Evolutionary conservation across 1,140 invertebrate genomes (phyloP), one percentile per base, ranked within the genome.

Genomic region (Radopholus similis): DNA sequence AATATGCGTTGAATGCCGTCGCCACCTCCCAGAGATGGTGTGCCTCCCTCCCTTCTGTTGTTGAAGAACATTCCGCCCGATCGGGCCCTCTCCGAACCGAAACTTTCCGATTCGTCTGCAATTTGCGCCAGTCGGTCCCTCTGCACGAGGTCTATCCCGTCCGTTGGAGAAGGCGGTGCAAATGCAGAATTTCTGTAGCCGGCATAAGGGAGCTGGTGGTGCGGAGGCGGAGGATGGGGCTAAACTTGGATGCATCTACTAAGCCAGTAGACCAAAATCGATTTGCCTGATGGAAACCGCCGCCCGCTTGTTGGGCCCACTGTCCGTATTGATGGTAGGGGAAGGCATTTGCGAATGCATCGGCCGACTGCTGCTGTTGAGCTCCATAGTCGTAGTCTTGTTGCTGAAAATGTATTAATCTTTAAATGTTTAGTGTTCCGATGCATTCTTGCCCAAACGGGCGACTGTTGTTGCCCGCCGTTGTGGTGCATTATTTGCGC

Each of bases 51-150:
- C 34, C 9, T 62, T n/a, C 8, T 49, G 59, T n/a, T 62, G 28
- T 21, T 13, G 32, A 26, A 4, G 4, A 51, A 51, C 15, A 11
- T 15, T 11, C 9, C 13, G 18, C 47, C 47, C 18, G 23, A 51
- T 23, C 44, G 18, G 44, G 9, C n/a, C 18, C 4, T 54, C 18
- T 54, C 51, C 5, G 51, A 38, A 47, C 18, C 47, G 11, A 40
- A 60, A 60, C n/a, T 47, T 60, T 62, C 59, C 4, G 34, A 26
- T 49, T 62, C 59, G 34, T 62, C 59, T 4, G 56, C 56, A 15
- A 51, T 62, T 26, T n/a, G 42, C 35, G 59, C 21, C 32, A 49
- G 37, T 42, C 49, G 59, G n/a, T 23, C 11, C 18, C 47, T 35
- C 30, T 62, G 59, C 0, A 30, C 4, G 11, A 28, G 42, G n/a